A percentile compares a stretch with the other conserved stretches of the same genome.
Evolutionary conservation across 2,797 vertebrate species (phyloP).

Genomic region (Lerista edwardsae): DNA sequence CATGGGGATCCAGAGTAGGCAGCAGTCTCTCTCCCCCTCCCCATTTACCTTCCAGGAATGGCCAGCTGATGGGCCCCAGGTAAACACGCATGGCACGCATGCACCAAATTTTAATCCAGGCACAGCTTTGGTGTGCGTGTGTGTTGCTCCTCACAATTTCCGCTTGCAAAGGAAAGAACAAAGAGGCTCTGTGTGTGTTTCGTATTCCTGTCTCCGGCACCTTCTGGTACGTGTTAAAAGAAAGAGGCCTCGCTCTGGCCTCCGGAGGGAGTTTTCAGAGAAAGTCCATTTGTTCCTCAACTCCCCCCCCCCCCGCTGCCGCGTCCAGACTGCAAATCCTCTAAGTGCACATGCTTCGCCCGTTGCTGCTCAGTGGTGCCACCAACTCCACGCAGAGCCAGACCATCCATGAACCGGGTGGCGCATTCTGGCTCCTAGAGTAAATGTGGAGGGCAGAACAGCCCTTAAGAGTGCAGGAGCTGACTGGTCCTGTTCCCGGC

Average conservation of each 20-base stretch:
- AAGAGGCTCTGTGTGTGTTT: not conserved
- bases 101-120: not conserved
- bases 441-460: not conserved
- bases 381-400: not conserved
- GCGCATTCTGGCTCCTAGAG: not conserved
- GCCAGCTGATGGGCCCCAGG: too few species aligned
- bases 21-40: not conserved
- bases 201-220: not conserved
- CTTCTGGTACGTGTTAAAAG: not conserved
- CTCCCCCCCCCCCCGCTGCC: not conserved
- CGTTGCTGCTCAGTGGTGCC: not conserved
- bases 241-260: not conserved
- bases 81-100: too few species aligned
- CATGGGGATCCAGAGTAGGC: not conserved
- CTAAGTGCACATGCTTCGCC: not conserved
- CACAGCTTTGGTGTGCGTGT: not conserved
- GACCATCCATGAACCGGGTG: not conserved
- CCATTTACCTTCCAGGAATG: not conserved
- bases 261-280: not conserved
- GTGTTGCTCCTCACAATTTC: not conserved
- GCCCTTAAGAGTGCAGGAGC: not conserved
- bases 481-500: not conserved
- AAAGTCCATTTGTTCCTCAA: not conserved
- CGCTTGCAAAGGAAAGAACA: not conserved
- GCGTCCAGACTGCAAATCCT: not conserved